phyloP scores from a whole-genome alignment of 2,113 vertebrate species.

The Thermophis baileyi region DNA sequence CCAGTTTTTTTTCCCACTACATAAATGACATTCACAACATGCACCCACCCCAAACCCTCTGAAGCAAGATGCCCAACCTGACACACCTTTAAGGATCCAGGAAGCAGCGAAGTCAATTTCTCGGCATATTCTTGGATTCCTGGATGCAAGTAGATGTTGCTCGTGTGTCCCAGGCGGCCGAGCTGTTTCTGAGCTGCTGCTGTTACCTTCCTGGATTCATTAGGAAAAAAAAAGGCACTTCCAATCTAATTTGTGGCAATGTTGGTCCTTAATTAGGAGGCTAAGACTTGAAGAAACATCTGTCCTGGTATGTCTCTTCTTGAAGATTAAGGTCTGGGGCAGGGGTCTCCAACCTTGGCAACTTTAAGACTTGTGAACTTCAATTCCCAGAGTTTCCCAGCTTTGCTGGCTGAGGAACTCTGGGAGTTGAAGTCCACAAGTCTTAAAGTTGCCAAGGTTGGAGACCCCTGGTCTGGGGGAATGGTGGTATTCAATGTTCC shows the following conservation, averaged over 20 bases:
- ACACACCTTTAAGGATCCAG: constrained; percentile 89
- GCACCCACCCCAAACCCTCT: neutral
- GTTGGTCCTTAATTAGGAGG: neutral
- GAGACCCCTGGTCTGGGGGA: too few relatives aligned
- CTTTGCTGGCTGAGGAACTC: too few relatives aligned
- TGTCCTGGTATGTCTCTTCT: neutral
- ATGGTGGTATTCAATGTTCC: too few relatives aligned
- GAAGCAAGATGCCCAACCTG: neutral
- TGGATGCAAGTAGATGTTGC: constrained; percentile 78
- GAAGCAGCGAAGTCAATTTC: constrained; percentile 79
- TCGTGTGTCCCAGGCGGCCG: constrained; percentile 84
- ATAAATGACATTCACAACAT: neutral
- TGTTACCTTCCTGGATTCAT: constrained; percentile 78
- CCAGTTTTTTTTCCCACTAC: neutral
- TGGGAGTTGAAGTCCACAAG: too few relatives aligned
- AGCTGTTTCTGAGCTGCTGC: constrained; percentile 79
- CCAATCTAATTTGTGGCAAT: neutral
- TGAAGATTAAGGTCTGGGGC: neutral
- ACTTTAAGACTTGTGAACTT: too few relatives aligned
- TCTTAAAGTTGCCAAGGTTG: too few relatives aligned
- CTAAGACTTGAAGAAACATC: neutral
- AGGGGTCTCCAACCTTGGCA: too few relatives aligned
- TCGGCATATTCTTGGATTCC: constrained; percentile 84
- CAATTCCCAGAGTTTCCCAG: too few relatives aligned
- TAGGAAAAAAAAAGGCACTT: constrained; percentile 3